A percentile compares a stretch with the other conserved stretches of the same genome.
Conservation (phyloP, 2,113 vertebrate species). For the Lipotes vexillifer region DNA sequence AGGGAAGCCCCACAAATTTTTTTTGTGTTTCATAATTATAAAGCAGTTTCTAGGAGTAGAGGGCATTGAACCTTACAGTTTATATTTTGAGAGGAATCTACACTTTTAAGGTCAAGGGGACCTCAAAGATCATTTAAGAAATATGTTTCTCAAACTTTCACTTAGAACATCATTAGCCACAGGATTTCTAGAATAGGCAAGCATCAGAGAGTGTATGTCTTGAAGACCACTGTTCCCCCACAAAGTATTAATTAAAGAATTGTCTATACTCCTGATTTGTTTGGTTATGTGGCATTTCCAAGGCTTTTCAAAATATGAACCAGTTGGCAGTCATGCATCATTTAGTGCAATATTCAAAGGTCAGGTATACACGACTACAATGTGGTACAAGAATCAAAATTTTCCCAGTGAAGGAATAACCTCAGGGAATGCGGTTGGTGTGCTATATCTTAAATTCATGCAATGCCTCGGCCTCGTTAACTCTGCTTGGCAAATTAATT, state of each 20-base stretch:
- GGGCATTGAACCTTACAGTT: background rate
- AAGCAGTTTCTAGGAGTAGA: background rate
- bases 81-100: background rate
- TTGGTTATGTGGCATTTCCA: background rate
- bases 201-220: background rate
- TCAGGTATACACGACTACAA: background rate
- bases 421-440: background rate
- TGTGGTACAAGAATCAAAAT: constrained; percentile 21
- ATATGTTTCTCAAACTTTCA: background rate
- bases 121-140: background rate
- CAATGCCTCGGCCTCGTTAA: constrained; percentile 61
- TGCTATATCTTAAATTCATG: constrained; percentile 42
- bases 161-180: background rate
- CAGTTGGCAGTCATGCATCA: background rate
- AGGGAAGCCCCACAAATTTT: too few relatives aligned
- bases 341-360: constrained; percentile 21
- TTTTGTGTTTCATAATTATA: background rate
- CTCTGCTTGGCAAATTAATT: constrained; percentile 65
- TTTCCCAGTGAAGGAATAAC: constrained; percentile 34
- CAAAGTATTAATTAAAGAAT: background rate
- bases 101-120: background rate
- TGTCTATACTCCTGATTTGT: background rate
- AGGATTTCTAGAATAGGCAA: background rate
- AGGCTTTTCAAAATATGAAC: background rate
- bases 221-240: background rate